phyloP scores from a whole-genome alignment of 2,113 vertebrate species.

The Mastomys coucha region DNA sequence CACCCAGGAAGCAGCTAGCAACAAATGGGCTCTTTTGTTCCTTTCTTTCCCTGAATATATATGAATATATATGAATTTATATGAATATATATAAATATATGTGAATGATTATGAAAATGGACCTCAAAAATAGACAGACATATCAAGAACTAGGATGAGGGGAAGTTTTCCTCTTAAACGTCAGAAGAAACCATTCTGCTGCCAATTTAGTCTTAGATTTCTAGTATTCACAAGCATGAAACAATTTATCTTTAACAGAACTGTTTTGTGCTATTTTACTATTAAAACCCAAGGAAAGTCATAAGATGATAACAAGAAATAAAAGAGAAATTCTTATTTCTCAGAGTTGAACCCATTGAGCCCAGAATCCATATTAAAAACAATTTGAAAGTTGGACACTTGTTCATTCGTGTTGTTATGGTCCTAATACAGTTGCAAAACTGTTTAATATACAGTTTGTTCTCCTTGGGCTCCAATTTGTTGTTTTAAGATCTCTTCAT shows the following conservation, averaged over 20 bases:
- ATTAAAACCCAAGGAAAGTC: background rate
- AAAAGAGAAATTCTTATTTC: background rate
- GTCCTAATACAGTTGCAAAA: background rate
- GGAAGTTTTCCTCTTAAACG: fast-evolving
- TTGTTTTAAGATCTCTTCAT: background rate
- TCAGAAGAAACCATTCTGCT: too few relatives aligned
- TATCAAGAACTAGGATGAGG: background rate
- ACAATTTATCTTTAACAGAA: background rate
- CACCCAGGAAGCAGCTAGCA: background rate
- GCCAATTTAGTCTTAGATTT: background rate
- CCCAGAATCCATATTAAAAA: background rate
- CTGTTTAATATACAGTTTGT: background rate
- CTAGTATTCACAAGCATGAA: background rate
- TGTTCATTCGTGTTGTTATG: background rate
- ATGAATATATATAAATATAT: too few relatives aligned
- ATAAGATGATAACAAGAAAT: background rate
- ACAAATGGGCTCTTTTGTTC: too few relatives aligned
- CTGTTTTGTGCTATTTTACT: background rate
- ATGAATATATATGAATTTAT: too few relatives aligned
- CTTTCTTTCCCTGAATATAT: too few relatives aligned
- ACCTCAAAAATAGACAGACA: too few relatives aligned
- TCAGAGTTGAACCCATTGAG: background rate
- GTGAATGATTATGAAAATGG: too few relatives aligned
- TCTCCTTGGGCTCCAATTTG: background rate
- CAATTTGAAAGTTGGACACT: background rate